Evolutionary conservation across 2,797 vertebrate species (phyloP).

Genomic region (Aphelocoma californica): DNA sequence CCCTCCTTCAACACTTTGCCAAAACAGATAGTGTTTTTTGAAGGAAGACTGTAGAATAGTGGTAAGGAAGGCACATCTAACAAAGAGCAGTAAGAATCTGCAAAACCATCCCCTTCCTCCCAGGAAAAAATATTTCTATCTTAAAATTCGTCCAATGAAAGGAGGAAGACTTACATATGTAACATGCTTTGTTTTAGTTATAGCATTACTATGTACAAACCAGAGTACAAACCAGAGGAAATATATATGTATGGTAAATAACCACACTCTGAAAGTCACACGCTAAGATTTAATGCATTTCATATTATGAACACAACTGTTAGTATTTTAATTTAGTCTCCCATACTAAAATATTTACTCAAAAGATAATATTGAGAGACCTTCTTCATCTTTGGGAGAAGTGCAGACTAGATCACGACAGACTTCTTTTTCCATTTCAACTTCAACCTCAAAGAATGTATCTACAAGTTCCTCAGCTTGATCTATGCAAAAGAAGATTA

Average conservation of each 20-base stretch:
- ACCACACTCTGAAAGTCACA: not conserved
- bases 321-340: not conserved
- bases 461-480: conserved; percentile 92
- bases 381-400: conserved; percentile 96
- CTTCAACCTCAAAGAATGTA: conserved; percentile 97
- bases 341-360: not conserved
- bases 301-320: not conserved
- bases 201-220: not conserved
- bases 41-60: not conserved
- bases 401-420: conserved; percentile 96
- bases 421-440: conserved; percentile 96
- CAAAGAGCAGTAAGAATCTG: not conserved
- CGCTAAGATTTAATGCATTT: not conserved
- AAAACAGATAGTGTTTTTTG: not conserved
- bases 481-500: conserved; percentile 66
- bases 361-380: conserved; percentile 70
- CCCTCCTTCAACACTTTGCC: not conserved
- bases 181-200: not conserved
- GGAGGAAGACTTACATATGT: not conserved
- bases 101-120: not conserved
- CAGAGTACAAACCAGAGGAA: not conserved
- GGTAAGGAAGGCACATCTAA: not conserved
- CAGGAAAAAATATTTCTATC: not conserved
- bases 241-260: not conserved
- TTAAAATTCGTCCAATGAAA: not conserved